Evolutionary conservation across 2,888 invertebrate species (phyloP), one percentile per base, ranked within the genome.

Genomic region (Subacronicta megacephala): DNA sequence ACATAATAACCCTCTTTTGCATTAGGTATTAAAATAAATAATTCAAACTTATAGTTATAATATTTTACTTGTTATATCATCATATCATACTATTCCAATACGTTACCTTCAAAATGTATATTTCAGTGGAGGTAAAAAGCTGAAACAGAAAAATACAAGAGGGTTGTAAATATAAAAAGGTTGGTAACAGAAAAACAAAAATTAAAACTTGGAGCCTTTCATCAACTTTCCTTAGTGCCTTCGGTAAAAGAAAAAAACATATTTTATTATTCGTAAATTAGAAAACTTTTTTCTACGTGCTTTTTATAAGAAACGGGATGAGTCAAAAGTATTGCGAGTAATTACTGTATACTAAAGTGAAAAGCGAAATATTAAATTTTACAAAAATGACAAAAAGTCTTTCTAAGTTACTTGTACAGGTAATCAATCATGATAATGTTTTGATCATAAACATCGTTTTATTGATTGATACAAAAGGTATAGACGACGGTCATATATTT

Each of bases 231-330:
- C 70, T 85, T 83, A 77, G 81, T 85, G 82, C 84, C 82, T 85
- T 83, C 82, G 84, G 84, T 84, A 75, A 82, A 83, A 83, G 84
- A 85, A 85, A 83, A 84, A 90, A 88, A 88, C 84, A 87, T 88
- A 87, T 89, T 88, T 89, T 88, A 87, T 88, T 89, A 88, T 89
- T 90, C 87, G 81, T 87, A 91, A 90, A 91, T 91, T 91, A 89
- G 85, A 90, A 90, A 91, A 91, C 81, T 91, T 90, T 88, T 82
- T 84, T 82, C 78, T 81, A 79, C 81, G 83, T 85, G 81, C 77
- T 87, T 84, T 81, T 82, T 75, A 74, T 77, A 74, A 81, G 72
- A 80, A 85, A 84, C 75, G 72, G 75, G 79, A 81, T 74, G 79
- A 84, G 80, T 80, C 80, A 82, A 81, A 85, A 83, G 75, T 68